Evolutionary conservation across 2,113 vertebrate genomes (phyloP), one percentile per base, ranked within the genome.

Genomic region (Melospiza melodia): DNA sequence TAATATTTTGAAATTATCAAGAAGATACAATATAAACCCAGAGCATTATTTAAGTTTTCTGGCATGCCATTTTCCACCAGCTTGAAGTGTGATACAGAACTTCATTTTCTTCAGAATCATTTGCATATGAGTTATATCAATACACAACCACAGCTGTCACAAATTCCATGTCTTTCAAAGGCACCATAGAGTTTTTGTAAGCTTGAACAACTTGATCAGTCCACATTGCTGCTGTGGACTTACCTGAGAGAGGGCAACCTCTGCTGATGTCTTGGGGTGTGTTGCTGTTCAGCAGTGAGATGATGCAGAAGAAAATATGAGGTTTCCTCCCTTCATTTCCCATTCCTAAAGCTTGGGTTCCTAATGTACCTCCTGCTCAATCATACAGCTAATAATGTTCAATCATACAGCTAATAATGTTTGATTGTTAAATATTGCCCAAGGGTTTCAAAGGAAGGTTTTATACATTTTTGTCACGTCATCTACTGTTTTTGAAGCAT

Each of bases 241-340:
- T 19, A 5, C 12, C 9, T 6, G 20, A 65, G 24, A 1, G 5
- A 82, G 18, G 59, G 23, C 15, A 67, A 16, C 24, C 55, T 69
- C 74, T 76, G 75, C 39, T 0, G 5, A n/a, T 80, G 51, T 24
- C 28, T 20, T 43, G 46, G 30, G 66, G 76, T 37, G 30, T 2
- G 2, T 2, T 73, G 55, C 24, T 81, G 44, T 22, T 43, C 0
- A 0, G 65, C 20, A 57, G 19, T 11, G 41, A 80, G 52, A 44
- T 15, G 39, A 85, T 10, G 27, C 15, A 31, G 51, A 84, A 66
- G 23, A 82, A 87, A 28, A 3, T 5, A 39, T 23, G 16, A 25
- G 18, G 15, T 25, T 44, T 74, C 25, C 37, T 48, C n/a, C 75
- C 49, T 69, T 76, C 13, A 19, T n/a, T 90, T 85, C 28, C 41